phyloP scores from a whole-genome alignment of 2,888 invertebrate genomes.

The Melanostoma scalare region DNA sequence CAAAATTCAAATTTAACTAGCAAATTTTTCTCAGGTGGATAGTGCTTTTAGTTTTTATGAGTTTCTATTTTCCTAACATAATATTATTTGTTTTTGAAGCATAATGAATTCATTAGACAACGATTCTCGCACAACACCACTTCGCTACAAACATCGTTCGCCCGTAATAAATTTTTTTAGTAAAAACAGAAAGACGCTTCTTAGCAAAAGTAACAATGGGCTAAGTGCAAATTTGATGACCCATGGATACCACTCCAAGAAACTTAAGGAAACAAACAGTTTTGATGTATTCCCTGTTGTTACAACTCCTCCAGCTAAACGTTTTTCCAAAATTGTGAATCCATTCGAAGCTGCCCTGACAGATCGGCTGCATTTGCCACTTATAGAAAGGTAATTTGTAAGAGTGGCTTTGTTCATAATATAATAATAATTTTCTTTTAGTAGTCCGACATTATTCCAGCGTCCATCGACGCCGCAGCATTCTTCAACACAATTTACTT shows the following conservation, averaged over 20 bases:
- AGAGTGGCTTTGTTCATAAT: neutral
- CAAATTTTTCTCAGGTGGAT: neutral
- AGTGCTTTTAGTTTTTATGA: neutral
- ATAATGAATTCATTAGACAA: slow-evolving; percentile 51
- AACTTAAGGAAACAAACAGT: slow-evolving; percentile 56
- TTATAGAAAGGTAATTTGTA: slow-evolving; percentile 85
- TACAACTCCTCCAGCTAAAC: slow-evolving; percentile 84
- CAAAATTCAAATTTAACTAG: slow-evolving; percentile 17
- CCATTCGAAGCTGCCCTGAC: slow-evolving; percentile 85
- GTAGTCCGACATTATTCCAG: slow-evolving; percentile 81
- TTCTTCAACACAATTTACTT: slow-evolving; percentile 83
- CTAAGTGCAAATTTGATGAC: slow-evolving; percentile 7
- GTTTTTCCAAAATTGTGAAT: slow-evolving; percentile 84
- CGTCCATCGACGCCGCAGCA: slow-evolving; percentile 79
- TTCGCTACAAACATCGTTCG: slow-evolving; percentile 49
- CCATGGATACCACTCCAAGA: slow-evolving; percentile 14
- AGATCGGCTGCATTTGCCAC: slow-evolving; percentile 85
- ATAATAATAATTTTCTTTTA: neutral
- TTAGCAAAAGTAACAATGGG: slow-evolving; percentile 21
- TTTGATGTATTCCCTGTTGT: slow-evolving; percentile 75
- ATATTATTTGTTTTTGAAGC: slow-evolving; percentile 1
- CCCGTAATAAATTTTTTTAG: slow-evolving; percentile 39
- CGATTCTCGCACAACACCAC: slow-evolving; percentile 36
- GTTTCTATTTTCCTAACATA: neutral
- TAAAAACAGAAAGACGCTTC: slow-evolving; percentile 24